Evolutionary conservation across 2,888 invertebrate genomes (phyloP).

Genomic region (Agrypnus murinus): DNA sequence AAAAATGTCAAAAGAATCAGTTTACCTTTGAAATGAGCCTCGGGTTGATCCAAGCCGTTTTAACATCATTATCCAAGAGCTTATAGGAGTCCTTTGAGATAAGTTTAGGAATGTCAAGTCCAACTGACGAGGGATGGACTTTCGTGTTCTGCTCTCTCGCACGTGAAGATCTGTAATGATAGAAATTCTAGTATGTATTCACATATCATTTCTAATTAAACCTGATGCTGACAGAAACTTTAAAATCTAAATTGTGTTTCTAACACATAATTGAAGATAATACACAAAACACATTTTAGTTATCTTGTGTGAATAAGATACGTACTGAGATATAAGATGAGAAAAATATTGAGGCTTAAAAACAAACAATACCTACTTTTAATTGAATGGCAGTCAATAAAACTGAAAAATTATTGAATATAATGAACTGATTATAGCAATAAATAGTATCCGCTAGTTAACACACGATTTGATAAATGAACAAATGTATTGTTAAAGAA

Average conservation of each 20-base stretch:
- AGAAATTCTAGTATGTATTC: conserved; percentile 6
- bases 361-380: too few relatives aligned
- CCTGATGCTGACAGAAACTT: conserved; percentile 7
- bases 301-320: too few relatives aligned
- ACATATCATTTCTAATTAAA: conserved; percentile 10
- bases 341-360: too few relatives aligned
- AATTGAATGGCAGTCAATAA: too few relatives aligned
- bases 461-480: too few relatives aligned
- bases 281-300: too few relatives aligned
- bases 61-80: conserved; percentile 75
- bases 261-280: too few relatives aligned
- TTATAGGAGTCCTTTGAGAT: conserved; percentile 73
- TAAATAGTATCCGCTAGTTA: too few relatives aligned
- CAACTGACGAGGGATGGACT: conserved; percentile 57
- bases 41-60: conserved; percentile 76
- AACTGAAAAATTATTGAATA: too few relatives aligned
- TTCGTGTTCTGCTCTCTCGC: conserved; percentile 60
- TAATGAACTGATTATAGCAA: too few relatives aligned
- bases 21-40: conserved; percentile 75
- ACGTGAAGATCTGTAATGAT: conserved; percentile 58
- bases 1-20: conserved; percentile 29
- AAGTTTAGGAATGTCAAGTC: conserved; percentile 67
- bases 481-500: too few relatives aligned
- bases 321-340: too few relatives aligned
- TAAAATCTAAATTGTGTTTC: background rate